Evolutionary conservation across 1,140 invertebrate genomes (phyloP).

Genomic region (Charaxes varanes): DNA sequence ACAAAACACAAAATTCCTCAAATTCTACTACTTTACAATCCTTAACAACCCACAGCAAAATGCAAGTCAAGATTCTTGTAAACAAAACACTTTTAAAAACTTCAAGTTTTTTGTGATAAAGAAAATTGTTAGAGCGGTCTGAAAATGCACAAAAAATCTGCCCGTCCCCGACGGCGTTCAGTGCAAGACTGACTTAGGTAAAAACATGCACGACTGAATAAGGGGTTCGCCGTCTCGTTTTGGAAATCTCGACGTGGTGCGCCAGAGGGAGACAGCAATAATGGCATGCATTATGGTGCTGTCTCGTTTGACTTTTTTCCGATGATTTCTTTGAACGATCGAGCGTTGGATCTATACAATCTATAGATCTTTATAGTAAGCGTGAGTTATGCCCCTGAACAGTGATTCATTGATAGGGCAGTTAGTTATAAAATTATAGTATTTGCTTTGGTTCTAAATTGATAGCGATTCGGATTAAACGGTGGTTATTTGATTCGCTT

Average conservation of each 20-base stretch:
- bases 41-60: constrained; percentile 1
- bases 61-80: constrained; percentile 5
- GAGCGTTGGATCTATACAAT: constrained; percentile 45
- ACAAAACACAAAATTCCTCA: constrained; percentile 31
- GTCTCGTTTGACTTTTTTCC: constrained; percentile 48
- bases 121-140: constrained; percentile 5
- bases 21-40: constrained; percentile 4
- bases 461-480: constrained; percentile 13
- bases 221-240: constrained; percentile 33
- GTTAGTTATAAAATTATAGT: constrained; percentile 38
- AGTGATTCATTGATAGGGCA: constrained; percentile 47
- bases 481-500: not conserved
- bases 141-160: constrained; percentile 20
- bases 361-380: constrained; percentile 47
- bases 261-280: constrained; percentile 35
- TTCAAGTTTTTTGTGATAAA: constrained; percentile 4
- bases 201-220: constrained; percentile 41
- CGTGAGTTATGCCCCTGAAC: constrained; percentile 49
- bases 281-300: constrained; percentile 59
- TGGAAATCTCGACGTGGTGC: constrained; percentile 1
- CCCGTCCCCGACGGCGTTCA: constrained; percentile 12
- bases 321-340: constrained; percentile 59
- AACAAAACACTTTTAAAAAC: constrained; percentile 4
- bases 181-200: constrained; percentile 30
- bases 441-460: constrained; percentile 32